Evolutionary conservation across 2,888 invertebrate genomes (phyloP), one percentile per base, ranked within the genome.

Genomic region (Agonopterix subpropinquella): DNA sequence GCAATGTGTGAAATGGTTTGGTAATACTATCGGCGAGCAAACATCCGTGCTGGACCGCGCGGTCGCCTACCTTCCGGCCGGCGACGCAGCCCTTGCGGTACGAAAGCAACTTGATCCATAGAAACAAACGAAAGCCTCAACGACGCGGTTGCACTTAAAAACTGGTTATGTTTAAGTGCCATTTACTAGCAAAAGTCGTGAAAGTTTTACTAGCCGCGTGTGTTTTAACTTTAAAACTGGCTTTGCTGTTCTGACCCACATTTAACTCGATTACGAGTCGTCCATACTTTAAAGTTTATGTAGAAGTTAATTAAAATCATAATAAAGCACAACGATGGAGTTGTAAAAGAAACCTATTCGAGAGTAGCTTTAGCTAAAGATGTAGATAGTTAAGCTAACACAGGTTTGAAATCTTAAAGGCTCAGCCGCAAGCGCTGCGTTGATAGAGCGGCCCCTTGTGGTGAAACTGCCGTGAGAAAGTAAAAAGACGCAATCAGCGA

Each of bases 401-500:
- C 47, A 54, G 46, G 53, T 57, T 51, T 56, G 48, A 53, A 57
- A 59, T 59, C 62, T 57, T 53, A 56, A 56, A 62, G 57, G 53
- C 58, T 61, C 51, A 54, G 70, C 70, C 68, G 64, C 64, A 60
- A 73, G 77, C 71, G 55, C 55, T 57, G 52, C 64, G 67, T 66
- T 72, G 67, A 77, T 67, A 72, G 59, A 71, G 65, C 62, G 62
- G 60, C 62, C 59, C 52, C 73, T 71, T 67, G 61, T 61, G 65
- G 72, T 66, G 73, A 75, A 75, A 74, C 66, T 58, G 63, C 58
- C 71, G 67, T 73, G 73, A 77, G 78, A 80, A 80, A 77, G 77
- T 86, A 78, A 77, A 85, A 84, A 84, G 86, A 77, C 69, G 84
- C 83, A 86, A 86, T 87, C 80, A 80, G 60, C 71, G 74, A 77